A percentile compares a stretch with the other conserved stretches of the same genome.
Conservation (phyloP, 2,888 invertebrate species). For the Automeris io region DNA sequence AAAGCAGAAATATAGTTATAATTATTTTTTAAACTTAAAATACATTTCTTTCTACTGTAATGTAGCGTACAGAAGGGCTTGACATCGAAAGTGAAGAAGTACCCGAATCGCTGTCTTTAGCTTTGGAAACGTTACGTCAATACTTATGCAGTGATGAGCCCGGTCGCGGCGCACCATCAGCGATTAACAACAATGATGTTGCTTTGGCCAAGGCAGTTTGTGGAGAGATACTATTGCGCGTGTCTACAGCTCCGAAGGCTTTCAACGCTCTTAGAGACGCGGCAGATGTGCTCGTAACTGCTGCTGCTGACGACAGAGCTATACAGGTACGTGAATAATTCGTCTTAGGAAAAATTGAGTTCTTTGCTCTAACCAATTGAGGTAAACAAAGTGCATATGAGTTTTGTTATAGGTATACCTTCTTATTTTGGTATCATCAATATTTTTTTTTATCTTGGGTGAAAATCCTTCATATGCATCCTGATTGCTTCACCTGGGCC, state of each 20-base stretch:
- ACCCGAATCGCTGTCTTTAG: constrained; percentile 53
- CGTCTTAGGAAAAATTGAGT: neutral
- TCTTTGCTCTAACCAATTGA: no score
- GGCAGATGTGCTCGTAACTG: constrained; percentile 59
- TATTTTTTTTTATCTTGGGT: no score
- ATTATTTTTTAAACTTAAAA: no score
- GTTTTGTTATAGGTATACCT: no score
- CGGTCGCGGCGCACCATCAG: constrained; percentile 17
- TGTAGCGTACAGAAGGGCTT: constrained; percentile 56
- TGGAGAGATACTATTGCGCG: constrained; percentile 49
- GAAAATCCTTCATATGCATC: no score
- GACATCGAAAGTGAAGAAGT: constrained; percentile 59
- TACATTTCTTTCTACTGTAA: constrained; percentile 1
- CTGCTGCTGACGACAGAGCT: constrained; percentile 50
- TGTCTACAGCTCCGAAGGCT: constrained; percentile 51
- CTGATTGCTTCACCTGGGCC: no score
- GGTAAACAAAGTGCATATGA: no score
- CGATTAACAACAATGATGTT: constrained; percentile 31
- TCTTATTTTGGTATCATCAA: no score
- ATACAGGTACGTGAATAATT: constrained; percentile 43
- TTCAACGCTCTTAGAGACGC: constrained; percentile 80
- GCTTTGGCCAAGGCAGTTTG: constrained; percentile 48
- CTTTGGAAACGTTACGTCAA: constrained; percentile 53
- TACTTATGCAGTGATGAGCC: constrained; percentile 35
- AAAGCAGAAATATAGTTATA: no score